Base-by-base conservation (phyloP, 2,888 invertebrate genomes). In the Drosophila ochracea region DNA sequence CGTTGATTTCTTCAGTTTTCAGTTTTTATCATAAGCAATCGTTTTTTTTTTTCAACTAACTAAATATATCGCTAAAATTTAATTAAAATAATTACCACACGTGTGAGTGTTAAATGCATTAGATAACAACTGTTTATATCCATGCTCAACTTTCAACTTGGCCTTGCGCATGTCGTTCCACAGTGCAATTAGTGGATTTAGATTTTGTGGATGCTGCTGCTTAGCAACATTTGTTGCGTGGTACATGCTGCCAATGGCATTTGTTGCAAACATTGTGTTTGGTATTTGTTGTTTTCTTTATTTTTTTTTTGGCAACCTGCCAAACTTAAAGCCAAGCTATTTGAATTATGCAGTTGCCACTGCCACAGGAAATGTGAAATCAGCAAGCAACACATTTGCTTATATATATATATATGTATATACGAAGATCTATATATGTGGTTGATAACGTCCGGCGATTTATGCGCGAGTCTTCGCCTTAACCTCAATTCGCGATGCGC, bases 141-240 rank as follows among this genome's bases (percentile, higher is more conserved):
- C 25, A 25, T 28, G 28, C 28, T 7, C 11, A 43, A 59, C 13
- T 41, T 58, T 60, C 4, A 30, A n/a, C 16, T 10, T 35, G 1
- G 35, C 7, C 21, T 28, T 28, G 19, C 21, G 31, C n/a, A 10
- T 28, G 3, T 21, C 7, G 21, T 16, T 6, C 64, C 71, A 78
- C 70, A 68, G 78, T 78, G 52, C 67, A 6, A n/a, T 9, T 2
- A 74, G 80, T 78, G 76, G 80, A 80, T 76, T 31, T 80, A 69
- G 78, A 64, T 67, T 78, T 72, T 79, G 76, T 79, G 78, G 80
- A 80, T 79, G 78, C 76, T 80, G 71, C 33, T 53, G 63, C 43
- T 61, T 59, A 31, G 68, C 69, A 76, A 76, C 72, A 80, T 49
- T 62, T 76, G 66, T 52, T 64, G 60, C 47, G n/a, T 31, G 13